These are phyloP conservation scores for Seriola quinqueradiata DNA, from an alignment of 2,113 vertebrate genomes.

Conservation along the genomic window DNA sequence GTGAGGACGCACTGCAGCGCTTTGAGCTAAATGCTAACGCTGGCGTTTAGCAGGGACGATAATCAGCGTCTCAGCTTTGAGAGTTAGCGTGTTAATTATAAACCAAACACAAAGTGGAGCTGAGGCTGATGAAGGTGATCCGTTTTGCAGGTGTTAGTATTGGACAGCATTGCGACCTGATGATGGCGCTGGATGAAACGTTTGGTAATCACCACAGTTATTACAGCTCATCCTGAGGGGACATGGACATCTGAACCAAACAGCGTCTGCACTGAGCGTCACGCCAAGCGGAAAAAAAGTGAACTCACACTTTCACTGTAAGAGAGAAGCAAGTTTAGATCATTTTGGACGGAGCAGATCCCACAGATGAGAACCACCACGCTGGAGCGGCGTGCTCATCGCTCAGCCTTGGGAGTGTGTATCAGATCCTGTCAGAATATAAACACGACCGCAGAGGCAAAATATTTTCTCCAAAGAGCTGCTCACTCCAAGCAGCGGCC, in stretches of 20 bases:
- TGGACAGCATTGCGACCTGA: too few relatives aligned
- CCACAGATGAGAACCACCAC: not conserved
- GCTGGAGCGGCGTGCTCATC: not conserved
- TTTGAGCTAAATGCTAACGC: too few relatives aligned
- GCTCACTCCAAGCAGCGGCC: conserved; percentile 36
- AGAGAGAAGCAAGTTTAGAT: not conserved
- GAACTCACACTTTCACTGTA: conserved; percentile 10
- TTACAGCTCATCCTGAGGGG: too few relatives aligned
- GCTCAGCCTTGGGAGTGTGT: conserved; percentile 13
- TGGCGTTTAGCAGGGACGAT: too few relatives aligned
- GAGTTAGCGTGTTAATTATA: not conserved
- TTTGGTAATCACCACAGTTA: too few relatives aligned
- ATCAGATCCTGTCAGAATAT: conserved; percentile 45
- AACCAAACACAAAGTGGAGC: too few relatives aligned
- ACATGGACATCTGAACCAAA: too few relatives aligned
- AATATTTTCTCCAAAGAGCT: conserved; percentile 44
- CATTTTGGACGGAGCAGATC: not conserved
- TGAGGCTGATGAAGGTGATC: too few relatives aligned
- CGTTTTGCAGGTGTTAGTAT: not conserved
- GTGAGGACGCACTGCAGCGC: too few relatives aligned
- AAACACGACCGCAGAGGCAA: conserved; percentile 59
- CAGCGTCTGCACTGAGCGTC: too few relatives aligned
- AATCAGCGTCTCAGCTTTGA: too few relatives aligned
- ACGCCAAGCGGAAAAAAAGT: not conserved
- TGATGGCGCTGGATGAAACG: too few relatives aligned